These are phyloP conservation scores for Dryadula phaetusa DNA, from an alignment of 2,888 invertebrate species.

Conservation along the genomic window DNA sequence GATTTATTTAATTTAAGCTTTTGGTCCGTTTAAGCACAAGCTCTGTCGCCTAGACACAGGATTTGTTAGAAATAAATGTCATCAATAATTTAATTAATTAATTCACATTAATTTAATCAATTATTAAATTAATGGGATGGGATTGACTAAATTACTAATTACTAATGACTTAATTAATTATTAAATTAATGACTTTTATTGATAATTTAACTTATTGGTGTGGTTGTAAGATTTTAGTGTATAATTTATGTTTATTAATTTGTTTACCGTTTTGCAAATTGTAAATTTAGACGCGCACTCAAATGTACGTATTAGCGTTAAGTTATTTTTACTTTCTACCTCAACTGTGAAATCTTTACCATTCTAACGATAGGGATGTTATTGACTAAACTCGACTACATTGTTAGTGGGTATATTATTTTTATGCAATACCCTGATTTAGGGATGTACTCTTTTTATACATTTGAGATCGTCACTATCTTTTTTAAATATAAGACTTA, in stretches of 20 bases:
- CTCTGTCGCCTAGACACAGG: slow-evolving; percentile 20
- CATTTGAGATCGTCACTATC: no score
- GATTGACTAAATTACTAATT: no score
- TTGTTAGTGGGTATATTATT: no score
- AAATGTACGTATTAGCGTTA: slow-evolving; percentile 56
- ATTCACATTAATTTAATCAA: not conserved
- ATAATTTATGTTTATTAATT: slow-evolving; percentile 7
- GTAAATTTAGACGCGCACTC: slow-evolving; percentile 49
- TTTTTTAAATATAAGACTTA: no score
- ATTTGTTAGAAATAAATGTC: not conserved
- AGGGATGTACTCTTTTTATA: no score
- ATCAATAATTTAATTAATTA: not conserved
- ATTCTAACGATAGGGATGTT: not conserved
- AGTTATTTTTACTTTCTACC: slow-evolving; percentile 77
- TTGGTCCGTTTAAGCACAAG: slow-evolving; percentile 45
- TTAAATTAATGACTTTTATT: not conserved
- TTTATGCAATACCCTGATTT: no score
- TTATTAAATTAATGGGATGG: no score
- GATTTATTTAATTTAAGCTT: slow-evolving; percentile 46
- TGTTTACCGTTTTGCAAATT: slow-evolving; percentile 38
- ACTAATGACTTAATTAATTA: not conserved
- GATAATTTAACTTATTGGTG: not conserved
- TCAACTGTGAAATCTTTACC: slow-evolving; percentile 61
- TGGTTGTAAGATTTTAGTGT: not conserved
- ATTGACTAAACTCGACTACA: not conserved